Conservation (phyloP, 2,888 invertebrate genomes). For the Epinotia ramella region DNA sequence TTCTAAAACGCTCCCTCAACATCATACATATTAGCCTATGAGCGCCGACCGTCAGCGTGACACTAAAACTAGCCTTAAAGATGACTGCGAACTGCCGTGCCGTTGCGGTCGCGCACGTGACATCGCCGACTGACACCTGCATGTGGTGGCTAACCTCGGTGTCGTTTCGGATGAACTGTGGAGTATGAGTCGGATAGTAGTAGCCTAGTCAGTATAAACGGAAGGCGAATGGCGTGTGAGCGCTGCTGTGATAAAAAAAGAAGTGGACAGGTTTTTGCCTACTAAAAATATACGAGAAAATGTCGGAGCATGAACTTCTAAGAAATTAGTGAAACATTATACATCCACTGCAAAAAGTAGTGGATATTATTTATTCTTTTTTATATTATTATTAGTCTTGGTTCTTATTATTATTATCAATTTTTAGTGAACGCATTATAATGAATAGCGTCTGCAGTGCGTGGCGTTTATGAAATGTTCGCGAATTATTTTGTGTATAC, state of each 20-base stretch:
- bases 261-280: slow-evolving; percentile 49
- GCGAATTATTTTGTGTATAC: slow-evolving; percentile 51
- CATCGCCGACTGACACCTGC: background rate
- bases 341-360: slow-evolving; percentile 55
- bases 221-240: slow-evolving; percentile 56
- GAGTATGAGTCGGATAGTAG: slow-evolving; percentile 48
- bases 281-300: slow-evolving; percentile 24
- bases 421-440: slow-evolving; percentile 14
- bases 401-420: slow-evolving; percentile 12
- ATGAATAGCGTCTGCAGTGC: background rate
- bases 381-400: slow-evolving; percentile 41
- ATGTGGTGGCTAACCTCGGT: slow-evolving; percentile 13
- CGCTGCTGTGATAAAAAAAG: slow-evolving; percentile 74
- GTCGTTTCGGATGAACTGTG: slow-evolving; percentile 47
- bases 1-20: too few relatives aligned
- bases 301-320: slow-evolving; percentile 56
- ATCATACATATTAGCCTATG: too few relatives aligned
- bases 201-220: slow-evolving; percentile 76
- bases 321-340: slow-evolving; percentile 54
- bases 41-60: too few relatives aligned
- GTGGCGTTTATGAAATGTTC: slow-evolving; percentile 1
- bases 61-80: background rate
- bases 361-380: slow-evolving; percentile 64
- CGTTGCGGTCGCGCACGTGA: background rate
- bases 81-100: background rate